Percentiles rank a stretch among this genome's conserved stretches.
Conservation (phyloP, 2,113 vertebrate species). For the Helogale parvula region DNA sequence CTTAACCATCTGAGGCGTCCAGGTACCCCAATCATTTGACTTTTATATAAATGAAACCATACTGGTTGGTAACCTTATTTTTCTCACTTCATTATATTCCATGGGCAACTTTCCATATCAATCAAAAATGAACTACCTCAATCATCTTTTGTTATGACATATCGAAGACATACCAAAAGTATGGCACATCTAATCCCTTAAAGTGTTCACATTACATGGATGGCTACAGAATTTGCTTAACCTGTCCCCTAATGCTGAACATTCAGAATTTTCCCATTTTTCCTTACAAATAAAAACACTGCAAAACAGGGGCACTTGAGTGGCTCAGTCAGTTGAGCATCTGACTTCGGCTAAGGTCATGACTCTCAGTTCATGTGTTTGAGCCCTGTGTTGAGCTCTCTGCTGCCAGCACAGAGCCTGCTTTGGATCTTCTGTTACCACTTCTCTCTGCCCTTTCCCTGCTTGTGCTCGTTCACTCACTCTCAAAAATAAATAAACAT, state of each 20-base stretch:
- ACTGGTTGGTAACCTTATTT: background rate
- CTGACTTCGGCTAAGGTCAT: too few relatives aligned
- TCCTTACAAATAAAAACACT: slow-evolving; percentile 13
- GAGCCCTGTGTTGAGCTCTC: too few relatives aligned
- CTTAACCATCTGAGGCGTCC: too few relatives aligned
- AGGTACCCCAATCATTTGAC: background rate
- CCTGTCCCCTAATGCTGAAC: background rate
- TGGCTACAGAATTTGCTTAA: slow-evolving; percentile 26
- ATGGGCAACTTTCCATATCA: slow-evolving; percentile 14
- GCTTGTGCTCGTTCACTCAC: background rate
- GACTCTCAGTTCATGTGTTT: too few relatives aligned
- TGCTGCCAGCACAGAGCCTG: too few relatives aligned
- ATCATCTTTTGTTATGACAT: background rate
- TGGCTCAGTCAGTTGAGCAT: background rate
- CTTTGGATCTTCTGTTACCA: too few relatives aligned
- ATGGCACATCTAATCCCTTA: background rate
- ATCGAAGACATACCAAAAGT: slow-evolving; percentile 32
- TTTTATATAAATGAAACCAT: background rate
- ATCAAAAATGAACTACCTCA: slow-evolving; percentile 23
- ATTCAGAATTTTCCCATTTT: slow-evolving; percentile 32
- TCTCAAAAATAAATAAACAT: background rate
- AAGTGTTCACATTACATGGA: background rate
- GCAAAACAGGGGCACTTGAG: background rate
- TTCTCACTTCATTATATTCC: background rate
- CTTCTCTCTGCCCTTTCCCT: too few relatives aligned